Conservation (phyloP, 2,797 vertebrate species). For the Micrastur ruficollis region DNA sequence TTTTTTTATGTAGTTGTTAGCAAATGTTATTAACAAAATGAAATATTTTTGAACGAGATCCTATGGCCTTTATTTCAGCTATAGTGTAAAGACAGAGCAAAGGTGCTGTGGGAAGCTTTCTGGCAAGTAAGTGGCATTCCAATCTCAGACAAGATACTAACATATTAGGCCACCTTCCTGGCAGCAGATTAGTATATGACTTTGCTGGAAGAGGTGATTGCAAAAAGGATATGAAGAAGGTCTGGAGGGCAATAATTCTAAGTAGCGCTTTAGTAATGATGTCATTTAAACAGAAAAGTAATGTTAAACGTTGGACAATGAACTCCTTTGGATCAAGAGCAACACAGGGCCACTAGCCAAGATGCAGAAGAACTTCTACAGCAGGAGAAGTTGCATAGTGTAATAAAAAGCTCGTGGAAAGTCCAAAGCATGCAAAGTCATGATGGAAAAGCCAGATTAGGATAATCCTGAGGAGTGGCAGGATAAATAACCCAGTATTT, state of each 20-base stretch:
- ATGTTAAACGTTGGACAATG: not conserved
- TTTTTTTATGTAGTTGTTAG: not conserved
- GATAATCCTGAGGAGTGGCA: not conserved
- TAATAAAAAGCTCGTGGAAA: not conserved
- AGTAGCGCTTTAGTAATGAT: not conserved
- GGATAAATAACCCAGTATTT: not conserved
- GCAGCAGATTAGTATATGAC: not conserved
- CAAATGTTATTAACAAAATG: not conserved
- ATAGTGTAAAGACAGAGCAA: not conserved
- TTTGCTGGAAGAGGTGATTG: slow-evolving; percentile 2
- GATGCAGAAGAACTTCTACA: not conserved
- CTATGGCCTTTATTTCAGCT: not conserved
- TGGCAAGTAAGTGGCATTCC: not conserved
- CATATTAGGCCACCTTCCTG: not conserved
- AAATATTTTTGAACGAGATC: not conserved
- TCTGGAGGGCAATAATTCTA: not conserved
- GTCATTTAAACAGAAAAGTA: slow-evolving; percentile 18
- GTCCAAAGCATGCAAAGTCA: not conserved
- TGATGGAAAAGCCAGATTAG: not conserved
- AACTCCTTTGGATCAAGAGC: not conserved
- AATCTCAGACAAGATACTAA: not conserved
- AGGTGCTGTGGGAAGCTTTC: not conserved
- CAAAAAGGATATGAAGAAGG: not conserved
- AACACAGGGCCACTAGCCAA: not conserved
- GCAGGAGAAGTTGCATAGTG: not conserved